Evolutionary conservation across 2,113 vertebrate species (phyloP), one percentile per base, ranked within the genome.

Genomic region (Ceyx cyanopectus): DNA sequence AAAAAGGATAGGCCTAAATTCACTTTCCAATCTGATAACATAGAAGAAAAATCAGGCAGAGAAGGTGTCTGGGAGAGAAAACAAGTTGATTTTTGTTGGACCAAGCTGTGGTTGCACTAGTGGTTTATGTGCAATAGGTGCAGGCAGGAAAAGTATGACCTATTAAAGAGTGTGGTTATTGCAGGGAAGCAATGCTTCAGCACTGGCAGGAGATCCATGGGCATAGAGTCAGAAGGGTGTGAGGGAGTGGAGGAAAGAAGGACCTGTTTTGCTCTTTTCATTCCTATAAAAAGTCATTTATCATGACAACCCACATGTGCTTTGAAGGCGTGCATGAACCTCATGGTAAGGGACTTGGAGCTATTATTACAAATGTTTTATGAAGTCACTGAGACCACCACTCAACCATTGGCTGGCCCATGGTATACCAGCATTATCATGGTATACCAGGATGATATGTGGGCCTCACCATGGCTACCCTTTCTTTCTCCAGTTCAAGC

Each of bases 371-470:
- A 41, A 5, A 60, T 32, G 21, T 48, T 45, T 81, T 56, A 65
- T 30, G 32, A 53, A 58, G 26, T 68, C 26, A 16, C 23, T 26
- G 50, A 70, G 70, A 21, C 24, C 37, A 20, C 11, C 10, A 61
- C 32, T 70, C 21, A 30, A 37, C 45, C 37, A n/a, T 21, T 43
- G 60, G 29, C 54, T 77, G 40, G 62, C 22, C 56, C 37, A n/a
- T 20, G 24, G 34, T 1, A 0, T 48, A 43, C 9, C 20, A 30
- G 23, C 0, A 0, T 60, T 73, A 87, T 58, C 63, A 34, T 34
- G 34, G 34, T 34, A 34, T 34, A 34, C 34, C 34, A 81, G 60
- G 32, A 37, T 78, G 32, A 17, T 68, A 34, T n/a, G 32, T 29
- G 45, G 40, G 18, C 37, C 23, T 78, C 56, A 56, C 40, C 61